Evolutionary conservation across 1,140 invertebrate species (phyloP), one percentile per base, ranked within the genome.

Genomic region (Cepaea nemoralis): DNA sequence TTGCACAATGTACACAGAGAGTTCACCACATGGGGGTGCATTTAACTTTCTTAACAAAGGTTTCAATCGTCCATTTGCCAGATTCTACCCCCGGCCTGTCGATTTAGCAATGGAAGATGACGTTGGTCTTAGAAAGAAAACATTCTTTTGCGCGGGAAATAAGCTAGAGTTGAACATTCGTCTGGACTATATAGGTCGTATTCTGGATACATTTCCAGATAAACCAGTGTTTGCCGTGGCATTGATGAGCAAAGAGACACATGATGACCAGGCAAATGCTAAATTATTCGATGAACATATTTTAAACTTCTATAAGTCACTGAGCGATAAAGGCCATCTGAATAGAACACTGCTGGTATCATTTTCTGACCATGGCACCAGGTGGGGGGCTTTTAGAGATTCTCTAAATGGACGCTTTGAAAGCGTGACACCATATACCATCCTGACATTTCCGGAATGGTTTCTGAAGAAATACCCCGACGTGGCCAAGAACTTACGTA

Each of bases 401-500:
- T 40, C 71, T 14, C 2, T 40, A 3, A n/a, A 45, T n/a, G 71
- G 71, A 24, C 6, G 6, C 3, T 24, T 75, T 27, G 71, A 75
- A 48, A 75, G 42, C 42, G 2, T 39, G 40, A 75, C 39, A 24
- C 71, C 71, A 45, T 75, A 27, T n/a, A n/a, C 45, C n/a, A 75
- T 75, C 8, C 35, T 75, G 6, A 75, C 71, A 75, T 75, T 75
- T 35, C 71, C 71, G 12, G 12, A 22, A 3, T 75, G 71, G 71
- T 75, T 75, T 50, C 35, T 75, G n/a, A 50, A 42, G 35, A 75
- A 75, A 42, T 42, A 75, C 71, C 71, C 71, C 5, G 71, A 75
- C 10, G 40, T 75, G 5, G 71, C 33, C 19, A 10, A 35, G 10
- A 75, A 45, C 35, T 37, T 75, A 22, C 10, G 48, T 45, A 42